A percentile compares a stretch with the other conserved stretches of the same genome.
Conservation (phyloP, 2,113 vertebrate species). For the Calidris pugnax region DNA sequence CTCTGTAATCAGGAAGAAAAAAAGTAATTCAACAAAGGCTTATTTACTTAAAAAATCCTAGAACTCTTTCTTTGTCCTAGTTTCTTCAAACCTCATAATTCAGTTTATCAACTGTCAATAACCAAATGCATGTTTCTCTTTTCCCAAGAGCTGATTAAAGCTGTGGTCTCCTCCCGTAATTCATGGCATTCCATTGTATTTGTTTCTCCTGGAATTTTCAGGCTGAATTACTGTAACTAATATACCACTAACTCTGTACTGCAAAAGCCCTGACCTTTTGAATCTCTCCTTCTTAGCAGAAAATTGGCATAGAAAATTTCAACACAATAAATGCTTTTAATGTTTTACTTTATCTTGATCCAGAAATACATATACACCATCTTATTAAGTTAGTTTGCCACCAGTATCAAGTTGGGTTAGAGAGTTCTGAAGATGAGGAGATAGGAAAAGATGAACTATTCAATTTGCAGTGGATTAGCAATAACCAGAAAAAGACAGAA, state of each 20-base stretch:
- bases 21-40: neutral
- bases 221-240: slow-evolving; percentile 80
- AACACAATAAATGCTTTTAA: slow-evolving; percentile 71
- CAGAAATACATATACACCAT: slow-evolving; percentile 59
- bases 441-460: slow-evolving; percentile 54
- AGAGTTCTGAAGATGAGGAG: slow-evolving; percentile 56
- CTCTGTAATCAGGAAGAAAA: neutral
- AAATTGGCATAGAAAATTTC: slow-evolving; percentile 78
- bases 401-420: slow-evolving; percentile 54
- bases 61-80: neutral
- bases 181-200: slow-evolving; percentile 72
- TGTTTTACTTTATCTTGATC: slow-evolving; percentile 72
- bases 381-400: slow-evolving; percentile 68
- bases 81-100: slow-evolving; percentile 48
- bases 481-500: slow-evolving; percentile 19
- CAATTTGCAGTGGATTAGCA: slow-evolving; percentile 50
- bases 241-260: slow-evolving; percentile 70
- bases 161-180: slow-evolving; percentile 74
- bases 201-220: slow-evolving; percentile 78
- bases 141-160: slow-evolving; percentile 77
- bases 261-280: slow-evolving; percentile 73
- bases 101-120: slow-evolving; percentile 74
- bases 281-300: slow-evolving; percentile 67
- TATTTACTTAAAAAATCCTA: neutral
- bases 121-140: slow-evolving; percentile 64